Percentiles rank a stretch among this genome's conserved stretches.
These are phyloP conservation scores for Panagrolaimus sp. DNA, from an alignment of 1,140 invertebrate genomes.

Conservation along the genomic window DNA sequence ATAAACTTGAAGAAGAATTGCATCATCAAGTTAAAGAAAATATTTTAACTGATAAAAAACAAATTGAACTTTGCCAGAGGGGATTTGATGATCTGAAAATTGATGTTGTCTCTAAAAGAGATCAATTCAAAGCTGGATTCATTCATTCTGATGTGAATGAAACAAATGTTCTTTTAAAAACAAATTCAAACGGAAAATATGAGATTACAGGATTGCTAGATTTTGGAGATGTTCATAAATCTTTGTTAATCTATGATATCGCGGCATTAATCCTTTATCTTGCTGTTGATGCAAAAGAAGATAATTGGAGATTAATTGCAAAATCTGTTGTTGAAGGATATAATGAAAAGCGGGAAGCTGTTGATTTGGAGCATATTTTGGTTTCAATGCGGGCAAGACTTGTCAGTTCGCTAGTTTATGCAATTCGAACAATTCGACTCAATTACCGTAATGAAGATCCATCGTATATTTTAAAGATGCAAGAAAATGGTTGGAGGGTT, in stretches of 20 bases:
- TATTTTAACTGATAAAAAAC: background rate
- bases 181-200: background rate
- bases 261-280: background rate
- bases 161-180: background rate
- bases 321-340: conserved; percentile 1
- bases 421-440: background rate
- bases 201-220: background rate
- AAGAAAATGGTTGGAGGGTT: background rate
- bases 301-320: background rate
- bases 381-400: background rate
- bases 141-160: conserved; percentile 14
- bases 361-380: background rate
- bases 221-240: background rate
- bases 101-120: background rate
- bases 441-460: conserved; percentile 15
- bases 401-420: background rate
- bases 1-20: background rate
- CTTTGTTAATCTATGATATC: conserved; percentile 12
- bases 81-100: background rate
- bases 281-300: background rate
- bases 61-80: background rate
- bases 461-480: background rate
- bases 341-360: background rate
- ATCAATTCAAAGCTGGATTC: background rate
- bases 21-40: background rate